Conservation (phyloP, 2,888 invertebrate species). For the Melieria omissa region DNA sequence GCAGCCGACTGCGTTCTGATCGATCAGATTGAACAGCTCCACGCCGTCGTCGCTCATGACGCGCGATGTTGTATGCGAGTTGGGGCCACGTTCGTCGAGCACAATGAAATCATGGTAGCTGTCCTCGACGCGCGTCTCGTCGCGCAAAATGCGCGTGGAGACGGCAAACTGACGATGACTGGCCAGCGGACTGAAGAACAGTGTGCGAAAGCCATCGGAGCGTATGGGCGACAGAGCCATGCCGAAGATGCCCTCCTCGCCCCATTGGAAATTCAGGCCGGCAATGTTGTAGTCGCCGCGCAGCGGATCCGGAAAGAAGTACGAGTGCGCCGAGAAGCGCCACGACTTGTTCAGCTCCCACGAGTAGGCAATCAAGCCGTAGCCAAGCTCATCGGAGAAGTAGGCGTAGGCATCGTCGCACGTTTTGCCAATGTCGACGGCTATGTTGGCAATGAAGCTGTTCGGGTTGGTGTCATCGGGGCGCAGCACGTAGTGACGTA, state of each 20-base stretch:
- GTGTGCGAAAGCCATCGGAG: slow-evolving; percentile 75
- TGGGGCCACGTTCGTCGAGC: slow-evolving; percentile 73
- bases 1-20: slow-evolving; percentile 85
- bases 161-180: slow-evolving; percentile 83
- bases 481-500: slow-evolving; percentile 77
- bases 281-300: slow-evolving; percentile 82
- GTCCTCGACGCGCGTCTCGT: slow-evolving; percentile 74
- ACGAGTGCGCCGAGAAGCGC: slow-evolving; percentile 80
- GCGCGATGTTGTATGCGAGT: slow-evolving; percentile 78
- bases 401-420: slow-evolving; percentile 84
- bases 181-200: slow-evolving; percentile 83
- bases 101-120: slow-evolving; percentile 78
- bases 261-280: slow-evolving; percentile 87
- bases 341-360: slow-evolving; percentile 81
- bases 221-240: slow-evolving; percentile 77
- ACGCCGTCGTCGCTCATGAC: slow-evolving; percentile 81
- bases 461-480: slow-evolving; percentile 79
- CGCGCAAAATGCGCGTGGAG: slow-evolving; percentile 78
- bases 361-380: slow-evolving; percentile 83
- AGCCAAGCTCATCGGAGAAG: slow-evolving; percentile 84
- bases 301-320: slow-evolving; percentile 84
- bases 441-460: slow-evolving; percentile 88
- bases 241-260: slow-evolving; percentile 83
- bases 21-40: slow-evolving; percentile 81
- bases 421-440: slow-evolving; percentile 78